A percentile compares a stretch with the other conserved stretches of the same genome.
Conservation (phyloP, 1,140 invertebrate species). For the Limonius californicus region DNA sequence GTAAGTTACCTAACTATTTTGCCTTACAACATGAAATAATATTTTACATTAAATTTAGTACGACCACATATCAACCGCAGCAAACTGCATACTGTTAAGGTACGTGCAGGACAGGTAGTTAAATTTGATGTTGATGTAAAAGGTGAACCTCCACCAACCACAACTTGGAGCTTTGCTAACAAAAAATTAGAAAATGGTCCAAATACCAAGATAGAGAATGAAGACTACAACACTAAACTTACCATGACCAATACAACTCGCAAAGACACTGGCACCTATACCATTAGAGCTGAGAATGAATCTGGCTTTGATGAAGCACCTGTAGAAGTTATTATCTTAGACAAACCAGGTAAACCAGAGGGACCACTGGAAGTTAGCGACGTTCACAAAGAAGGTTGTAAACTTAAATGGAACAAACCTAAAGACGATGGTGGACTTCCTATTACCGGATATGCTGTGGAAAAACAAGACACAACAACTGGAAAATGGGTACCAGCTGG, state of each 20-base stretch:
- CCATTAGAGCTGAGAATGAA: constrained; percentile 85
- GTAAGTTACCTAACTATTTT: constrained; percentile 56
- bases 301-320: constrained; percentile 92
- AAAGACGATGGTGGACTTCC: constrained; percentile 94
- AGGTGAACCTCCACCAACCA: constrained; percentile 91
- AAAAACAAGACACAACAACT: constrained; percentile 86
- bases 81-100: constrained; percentile 82
- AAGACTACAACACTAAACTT: constrained; percentile 90
- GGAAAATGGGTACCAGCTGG: constrained; percentile 86
- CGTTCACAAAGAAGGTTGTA: constrained; percentile 92
- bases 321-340: constrained; percentile 90
- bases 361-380: constrained; percentile 90
- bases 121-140: constrained; percentile 92
- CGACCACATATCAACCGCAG: constrained; percentile 90
- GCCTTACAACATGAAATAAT: not conserved
- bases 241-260: constrained; percentile 75
- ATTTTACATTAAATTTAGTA: constrained; percentile 60
- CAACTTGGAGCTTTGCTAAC: constrained; percentile 80
- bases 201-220: constrained; percentile 78
- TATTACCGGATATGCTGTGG: constrained; percentile 83
- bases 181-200: constrained; percentile 47
- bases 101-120: constrained; percentile 86
- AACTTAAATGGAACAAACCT: constrained; percentile 92
- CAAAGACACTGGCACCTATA: constrained; percentile 86
- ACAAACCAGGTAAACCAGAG: constrained; percentile 91